Conservation (phyloP, 2,113 vertebrate species). For the Vulpes ferrilata region DNA sequence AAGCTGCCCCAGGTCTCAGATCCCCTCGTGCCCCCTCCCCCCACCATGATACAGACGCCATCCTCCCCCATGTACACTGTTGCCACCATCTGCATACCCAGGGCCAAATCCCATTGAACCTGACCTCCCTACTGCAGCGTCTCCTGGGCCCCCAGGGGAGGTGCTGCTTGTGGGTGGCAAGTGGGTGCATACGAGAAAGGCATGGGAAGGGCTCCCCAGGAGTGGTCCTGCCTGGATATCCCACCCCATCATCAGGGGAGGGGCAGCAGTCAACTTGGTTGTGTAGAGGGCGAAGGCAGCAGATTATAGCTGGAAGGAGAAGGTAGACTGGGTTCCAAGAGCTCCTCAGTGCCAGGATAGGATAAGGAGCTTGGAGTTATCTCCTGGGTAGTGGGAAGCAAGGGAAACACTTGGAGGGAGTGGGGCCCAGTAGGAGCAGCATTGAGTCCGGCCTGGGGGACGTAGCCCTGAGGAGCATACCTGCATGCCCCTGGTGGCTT, state of each 20-base stretch:
- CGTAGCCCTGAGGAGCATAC: background rate
- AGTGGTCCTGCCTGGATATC: background rate
- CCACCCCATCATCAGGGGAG: no score
- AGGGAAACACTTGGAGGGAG: background rate
- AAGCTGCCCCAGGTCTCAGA: background rate
- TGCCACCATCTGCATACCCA: background rate
- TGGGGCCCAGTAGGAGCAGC: background rate
- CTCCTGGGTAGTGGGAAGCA: background rate
- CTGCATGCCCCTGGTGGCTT: background rate
- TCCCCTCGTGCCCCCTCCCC: background rate
- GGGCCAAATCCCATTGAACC: background rate
- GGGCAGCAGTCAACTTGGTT: background rate
- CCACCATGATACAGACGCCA: accelerated
- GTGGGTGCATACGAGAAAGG: background rate
- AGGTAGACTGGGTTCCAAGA: background rate
- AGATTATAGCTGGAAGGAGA: background rate
- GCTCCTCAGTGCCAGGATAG: background rate
- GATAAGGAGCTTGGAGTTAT: no score
- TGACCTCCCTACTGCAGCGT: background rate
- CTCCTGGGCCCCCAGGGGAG: background rate
- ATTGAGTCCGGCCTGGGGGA: background rate
- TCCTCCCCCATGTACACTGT: no score
- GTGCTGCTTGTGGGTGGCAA: background rate
- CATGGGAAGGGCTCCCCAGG: background rate
- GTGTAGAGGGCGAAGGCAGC: background rate